These are phyloP conservation scores for Manis crassicaudata DNA, from an alignment of 2,797 vertebrate genomes.

Conservation along the genomic window DNA sequence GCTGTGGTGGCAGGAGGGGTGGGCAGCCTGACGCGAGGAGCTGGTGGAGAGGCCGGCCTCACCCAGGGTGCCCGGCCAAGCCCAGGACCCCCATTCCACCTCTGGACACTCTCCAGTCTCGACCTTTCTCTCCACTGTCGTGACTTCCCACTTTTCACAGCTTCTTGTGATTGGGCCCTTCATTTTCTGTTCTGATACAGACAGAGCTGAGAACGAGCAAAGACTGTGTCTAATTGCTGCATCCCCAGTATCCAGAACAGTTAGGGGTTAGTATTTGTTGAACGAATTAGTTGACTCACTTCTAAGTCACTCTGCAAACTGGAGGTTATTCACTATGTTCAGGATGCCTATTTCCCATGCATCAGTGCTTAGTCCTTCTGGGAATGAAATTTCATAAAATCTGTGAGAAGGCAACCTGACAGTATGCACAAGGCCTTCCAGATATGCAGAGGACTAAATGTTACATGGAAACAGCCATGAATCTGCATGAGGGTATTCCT, in stretches of 20 bases:
- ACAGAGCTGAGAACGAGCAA: background rate
- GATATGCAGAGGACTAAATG: background rate
- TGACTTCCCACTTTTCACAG: background rate
- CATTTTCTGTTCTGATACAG: background rate
- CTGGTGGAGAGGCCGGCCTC: accelerated
- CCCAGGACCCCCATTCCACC: background rate
- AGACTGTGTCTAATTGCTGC: background rate
- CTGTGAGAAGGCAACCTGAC: background rate
- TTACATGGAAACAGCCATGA: background rate
- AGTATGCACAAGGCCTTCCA: background rate
- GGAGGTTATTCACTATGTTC: conserved; percentile 39
- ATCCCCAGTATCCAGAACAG: background rate
- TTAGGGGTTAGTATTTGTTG: conserved; percentile 16
- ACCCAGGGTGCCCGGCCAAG: accelerated
- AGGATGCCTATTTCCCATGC: conserved; percentile 15
- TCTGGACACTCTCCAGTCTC: background rate
- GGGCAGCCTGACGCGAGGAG: background rate
- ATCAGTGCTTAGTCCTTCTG: conserved; percentile 10
- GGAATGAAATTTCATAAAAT: conserved; percentile 45
- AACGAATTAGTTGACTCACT: conserved; percentile 44
- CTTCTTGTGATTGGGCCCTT: background rate
- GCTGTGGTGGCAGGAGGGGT: background rate
- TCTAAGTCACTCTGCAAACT: conserved; percentile 52
- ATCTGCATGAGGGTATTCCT: background rate
- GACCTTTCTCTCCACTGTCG: background rate